Conservation (phyloP, 2,797 vertebrate species). For the Phaenicophaeus curvirostris region DNA sequence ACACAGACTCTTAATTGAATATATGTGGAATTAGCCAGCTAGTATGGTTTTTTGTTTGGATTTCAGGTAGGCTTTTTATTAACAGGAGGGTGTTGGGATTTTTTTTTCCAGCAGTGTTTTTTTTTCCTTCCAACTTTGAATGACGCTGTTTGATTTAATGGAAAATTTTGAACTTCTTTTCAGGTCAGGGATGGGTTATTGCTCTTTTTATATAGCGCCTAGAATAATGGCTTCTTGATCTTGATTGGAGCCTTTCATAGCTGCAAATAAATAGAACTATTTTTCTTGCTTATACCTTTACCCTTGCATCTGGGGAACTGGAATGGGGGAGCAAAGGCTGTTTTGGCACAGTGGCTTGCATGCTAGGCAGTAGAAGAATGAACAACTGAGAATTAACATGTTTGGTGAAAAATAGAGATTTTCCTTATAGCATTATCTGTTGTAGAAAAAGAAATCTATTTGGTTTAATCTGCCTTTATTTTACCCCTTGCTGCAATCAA, state of each 20-base stretch:
- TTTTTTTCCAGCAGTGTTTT: neutral
- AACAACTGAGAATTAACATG: neutral
- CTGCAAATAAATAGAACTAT: neutral
- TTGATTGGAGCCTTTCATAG: constrained; percentile 32
- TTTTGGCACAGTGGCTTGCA: neutral
- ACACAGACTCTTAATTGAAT: neutral
- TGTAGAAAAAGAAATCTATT: neutral
- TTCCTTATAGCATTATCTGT: neutral
- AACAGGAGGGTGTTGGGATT: neutral
- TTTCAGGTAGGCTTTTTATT: neutral
- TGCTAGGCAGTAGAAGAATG: neutral
- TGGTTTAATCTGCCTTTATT: neutral
- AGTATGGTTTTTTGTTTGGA: neutral
- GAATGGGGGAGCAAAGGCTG: neutral
- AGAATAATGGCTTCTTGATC: constrained; percentile 10
- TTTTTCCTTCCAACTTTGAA: neutral
- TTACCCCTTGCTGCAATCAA: neutral
- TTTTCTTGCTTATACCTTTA: constrained; percentile 53
- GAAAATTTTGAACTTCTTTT: constrained; percentile 1
- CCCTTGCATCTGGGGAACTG: neutral
- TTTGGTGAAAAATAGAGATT: neutral
- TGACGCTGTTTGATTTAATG: constrained; percentile 4
- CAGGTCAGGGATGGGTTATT: neutral
- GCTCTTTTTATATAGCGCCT: constrained; percentile 8
- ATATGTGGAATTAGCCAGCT: neutral